Conservation (phyloP, 2,888 invertebrate species). For the Synergus umbraculus region DNA sequence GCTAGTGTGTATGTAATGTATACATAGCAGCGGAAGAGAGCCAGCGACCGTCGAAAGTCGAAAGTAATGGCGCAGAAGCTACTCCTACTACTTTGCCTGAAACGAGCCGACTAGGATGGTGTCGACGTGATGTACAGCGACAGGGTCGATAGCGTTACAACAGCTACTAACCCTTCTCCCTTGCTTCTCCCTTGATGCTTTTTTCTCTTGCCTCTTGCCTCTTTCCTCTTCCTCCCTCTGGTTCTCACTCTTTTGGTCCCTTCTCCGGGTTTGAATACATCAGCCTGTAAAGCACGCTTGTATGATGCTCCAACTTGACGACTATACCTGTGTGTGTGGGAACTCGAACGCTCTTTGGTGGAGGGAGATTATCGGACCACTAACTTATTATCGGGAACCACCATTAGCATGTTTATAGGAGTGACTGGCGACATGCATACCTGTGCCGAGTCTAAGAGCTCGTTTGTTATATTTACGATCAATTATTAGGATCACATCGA, state of each 20-base stretch:
- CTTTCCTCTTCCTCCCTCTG: constrained; percentile 32
- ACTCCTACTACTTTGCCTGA: constrained; percentile 70
- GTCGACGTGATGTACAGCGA: constrained; percentile 77
- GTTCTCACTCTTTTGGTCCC: constrained; percentile 37
- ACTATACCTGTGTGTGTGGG: background rate
- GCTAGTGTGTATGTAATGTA: constrained; percentile 54
- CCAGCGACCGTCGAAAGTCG: constrained; percentile 54
- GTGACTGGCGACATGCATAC: constrained; percentile 62
- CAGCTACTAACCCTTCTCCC: constrained; percentile 75
- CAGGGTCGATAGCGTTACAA: constrained; percentile 77
- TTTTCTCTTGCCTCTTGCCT: constrained; percentile 36
- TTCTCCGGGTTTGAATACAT: constrained; percentile 58
- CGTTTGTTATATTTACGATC: constrained; percentile 65
- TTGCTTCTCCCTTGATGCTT: constrained; percentile 50
- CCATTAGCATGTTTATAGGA: constrained; percentile 73
- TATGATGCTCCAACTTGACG: constrained; percentile 9
- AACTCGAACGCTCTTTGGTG: constrained; percentile 9
- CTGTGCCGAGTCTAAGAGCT: constrained; percentile 45
- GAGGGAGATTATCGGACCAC: constrained; percentile 58
- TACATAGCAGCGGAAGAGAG: constrained; percentile 53
- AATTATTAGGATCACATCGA: constrained; percentile 58
- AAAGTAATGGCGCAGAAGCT: constrained; percentile 74
- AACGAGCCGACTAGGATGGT: constrained; percentile 75
- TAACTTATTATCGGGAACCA: constrained; percentile 70
- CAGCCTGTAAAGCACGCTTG: constrained; percentile 67